Percentiles rank a stretch among this genome's conserved stretches.
Conservation (phyloP, 2,113 vertebrate species). For the Chamaetylas fuelleborni region DNA sequence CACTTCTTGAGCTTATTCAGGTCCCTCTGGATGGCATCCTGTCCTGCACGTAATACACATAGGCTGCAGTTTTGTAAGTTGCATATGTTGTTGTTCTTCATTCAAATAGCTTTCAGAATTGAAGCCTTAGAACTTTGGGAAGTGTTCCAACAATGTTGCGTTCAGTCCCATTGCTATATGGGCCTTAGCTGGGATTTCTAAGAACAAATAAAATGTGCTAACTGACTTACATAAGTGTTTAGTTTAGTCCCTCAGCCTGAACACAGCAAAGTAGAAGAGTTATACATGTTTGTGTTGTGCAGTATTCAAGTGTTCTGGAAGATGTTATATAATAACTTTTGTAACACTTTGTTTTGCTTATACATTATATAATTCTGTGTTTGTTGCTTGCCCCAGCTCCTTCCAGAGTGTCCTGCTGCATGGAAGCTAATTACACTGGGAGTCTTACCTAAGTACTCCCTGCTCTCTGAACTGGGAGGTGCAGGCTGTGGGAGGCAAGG, state of each 20-base stretch:
- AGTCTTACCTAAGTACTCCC: background rate
- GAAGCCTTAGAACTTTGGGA: background rate
- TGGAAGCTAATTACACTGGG: background rate
- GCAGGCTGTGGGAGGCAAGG: background rate
- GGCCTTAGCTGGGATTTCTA: background rate
- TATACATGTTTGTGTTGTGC: background rate
- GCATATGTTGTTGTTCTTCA: background rate
- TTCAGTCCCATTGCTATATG: background rate
- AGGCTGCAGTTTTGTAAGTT: background rate
- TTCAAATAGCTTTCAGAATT: background rate
- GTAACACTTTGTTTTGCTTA: background rate
- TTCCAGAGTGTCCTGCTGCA: background rate
- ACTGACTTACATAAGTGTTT: background rate
- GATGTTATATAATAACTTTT: background rate
- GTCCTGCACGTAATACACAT: background rate
- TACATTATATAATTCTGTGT: background rate
- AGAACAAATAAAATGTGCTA: background rate
- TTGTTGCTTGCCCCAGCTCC: background rate
- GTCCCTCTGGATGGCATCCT: background rate
- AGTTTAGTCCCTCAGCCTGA: background rate
- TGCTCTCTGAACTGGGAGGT: background rate
- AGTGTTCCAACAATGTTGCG: fast-evolving
- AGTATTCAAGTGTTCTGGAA: background rate
- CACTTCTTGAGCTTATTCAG: background rate
- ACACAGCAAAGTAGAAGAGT: background rate